Evolutionary conservation across 1,140 invertebrate genomes (phyloP).

Genomic region (Anadara kagoshimensis): DNA sequence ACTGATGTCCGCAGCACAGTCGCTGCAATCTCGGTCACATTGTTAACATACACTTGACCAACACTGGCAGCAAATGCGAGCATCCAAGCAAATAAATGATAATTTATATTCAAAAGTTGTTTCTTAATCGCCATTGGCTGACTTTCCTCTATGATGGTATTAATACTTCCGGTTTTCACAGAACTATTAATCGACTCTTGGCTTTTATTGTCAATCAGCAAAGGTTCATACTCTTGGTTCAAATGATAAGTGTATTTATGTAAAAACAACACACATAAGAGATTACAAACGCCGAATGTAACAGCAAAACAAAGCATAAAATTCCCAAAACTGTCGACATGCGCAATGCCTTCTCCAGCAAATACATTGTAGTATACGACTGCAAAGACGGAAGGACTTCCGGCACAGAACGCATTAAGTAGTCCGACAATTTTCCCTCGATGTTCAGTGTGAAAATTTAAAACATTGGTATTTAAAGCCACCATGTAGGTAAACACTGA

Average conservation of each 20-base stretch:
- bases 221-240: neutral
- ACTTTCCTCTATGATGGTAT: neutral
- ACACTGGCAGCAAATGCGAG: conserved; percentile 39
- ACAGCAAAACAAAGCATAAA: conserved; percentile 50
- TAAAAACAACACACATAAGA: conserved; percentile 46
- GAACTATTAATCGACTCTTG: neutral
- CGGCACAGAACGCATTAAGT: conserved; percentile 47
- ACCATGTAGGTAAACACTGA: conserved; percentile 54
- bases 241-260: conserved; percentile 35
- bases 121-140: conserved; percentile 2
- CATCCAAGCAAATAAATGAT: conserved; percentile 39
- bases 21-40: conserved; percentile 37
- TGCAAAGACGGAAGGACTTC: conserved; percentile 45
- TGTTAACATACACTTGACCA: conserved; percentile 33
- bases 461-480: conserved; percentile 51
- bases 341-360: conserved; percentile 12
- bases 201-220: neutral
- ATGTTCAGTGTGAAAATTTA: conserved; percentile 46
- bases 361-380: conserved; percentile 41
- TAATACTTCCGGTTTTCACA: neutral
- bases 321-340: conserved; percentile 29
- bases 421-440: conserved; percentile 48
- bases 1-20: conserved; percentile 26
- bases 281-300: conserved; percentile 37
- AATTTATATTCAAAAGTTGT: conserved; percentile 29